Percentiles rank a stretch among this genome's conserved stretches.
These are phyloP conservation scores for Morpho helenor DNA, from an alignment of 2,888 invertebrate species.

Conservation along the genomic window DNA sequence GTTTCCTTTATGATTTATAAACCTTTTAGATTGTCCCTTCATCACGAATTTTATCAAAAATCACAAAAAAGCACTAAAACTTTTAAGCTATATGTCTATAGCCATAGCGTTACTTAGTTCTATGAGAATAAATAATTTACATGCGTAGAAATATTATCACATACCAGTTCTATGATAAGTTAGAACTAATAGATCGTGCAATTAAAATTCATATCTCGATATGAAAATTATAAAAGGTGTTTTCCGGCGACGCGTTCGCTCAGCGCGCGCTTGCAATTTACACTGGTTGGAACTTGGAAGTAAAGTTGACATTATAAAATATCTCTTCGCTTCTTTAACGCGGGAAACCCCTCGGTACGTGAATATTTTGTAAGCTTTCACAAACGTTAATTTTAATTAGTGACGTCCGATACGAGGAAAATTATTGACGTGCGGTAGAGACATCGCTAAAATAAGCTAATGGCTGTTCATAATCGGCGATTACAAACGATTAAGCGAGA, in stretches of 20 bases:
- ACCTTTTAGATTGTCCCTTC: conserved; percentile 38
- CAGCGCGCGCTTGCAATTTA: background rate
- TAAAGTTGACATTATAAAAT: conserved; percentile 11
- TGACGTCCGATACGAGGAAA: background rate
- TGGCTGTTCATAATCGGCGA: too few species aligned
- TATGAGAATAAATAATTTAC: background rate
- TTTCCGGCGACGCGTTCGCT: conserved; percentile 2
- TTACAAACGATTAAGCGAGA: too few species aligned
- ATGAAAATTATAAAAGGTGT: background rate
- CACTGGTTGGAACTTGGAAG: background rate
- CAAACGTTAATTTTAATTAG: background rate
- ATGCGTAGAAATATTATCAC: background rate
- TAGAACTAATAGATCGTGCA: background rate
- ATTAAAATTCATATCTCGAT: conserved; percentile 9
- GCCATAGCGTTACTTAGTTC: background rate
- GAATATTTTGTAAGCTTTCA: conserved; percentile 3
- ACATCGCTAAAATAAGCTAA: too few species aligned
- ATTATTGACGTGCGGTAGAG: background rate
- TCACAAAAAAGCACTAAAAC: conserved; percentile 5
- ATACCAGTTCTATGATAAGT: background rate
- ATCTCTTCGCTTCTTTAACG: background rate
- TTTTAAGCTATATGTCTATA: background rate
- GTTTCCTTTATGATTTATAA: conserved; percentile 36
- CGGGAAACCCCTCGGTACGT: conserved; percentile 13
- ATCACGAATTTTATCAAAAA: conserved; percentile 26